Evolutionary conservation across 2,113 vertebrate species (phyloP), one percentile per base, ranked within the genome.

Genomic region (Melanotaenia duboulayi): DNA sequence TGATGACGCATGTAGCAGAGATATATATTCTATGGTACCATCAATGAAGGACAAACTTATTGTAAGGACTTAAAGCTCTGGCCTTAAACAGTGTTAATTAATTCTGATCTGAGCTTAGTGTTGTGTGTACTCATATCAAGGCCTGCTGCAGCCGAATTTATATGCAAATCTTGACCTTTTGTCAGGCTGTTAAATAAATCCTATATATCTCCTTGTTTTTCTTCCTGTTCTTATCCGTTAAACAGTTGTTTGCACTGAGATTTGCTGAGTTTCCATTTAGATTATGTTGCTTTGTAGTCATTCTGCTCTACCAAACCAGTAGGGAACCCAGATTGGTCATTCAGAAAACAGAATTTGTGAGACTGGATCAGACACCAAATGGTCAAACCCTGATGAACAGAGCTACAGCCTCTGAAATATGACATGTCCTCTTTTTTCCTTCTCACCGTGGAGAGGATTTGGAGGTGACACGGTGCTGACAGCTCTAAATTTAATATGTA

Each of bases 101-200:
- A 44, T 44, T 70, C 40, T 71, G 25, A 20, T 61, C 25, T 17
- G 55, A 66, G 35, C 28, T 65, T 46, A 20, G 1, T 19, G 59
- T 54, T 9, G 20, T 13, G 24, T 61, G 14, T 20, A 7, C 64
- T 65, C 48, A 6, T 40, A 81, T 65, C 65, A 80, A 80, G 63
- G 64, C 71, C 60, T 11, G 24, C 48, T 19, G 22, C 56, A 13
- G 35, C 68, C 5, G 71, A 56, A 67, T 82, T 65, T 74, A 71
- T 67, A 77, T 85, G 78, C 65, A 84, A 86, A 84, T 79, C 7
- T 23, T 72, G 71, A 84, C 85, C 84, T 89, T 89, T 87, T 77
- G 62, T 35, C 62, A 48, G 64, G 76, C 76, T 76, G 64, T 60
- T 50, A 44, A 39, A 49, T 52, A 40, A 48, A 74, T 46, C 24